phyloP scores from a whole-genome alignment of 2,888 invertebrate genomes.

The Acanthopleura granulata region DNA sequence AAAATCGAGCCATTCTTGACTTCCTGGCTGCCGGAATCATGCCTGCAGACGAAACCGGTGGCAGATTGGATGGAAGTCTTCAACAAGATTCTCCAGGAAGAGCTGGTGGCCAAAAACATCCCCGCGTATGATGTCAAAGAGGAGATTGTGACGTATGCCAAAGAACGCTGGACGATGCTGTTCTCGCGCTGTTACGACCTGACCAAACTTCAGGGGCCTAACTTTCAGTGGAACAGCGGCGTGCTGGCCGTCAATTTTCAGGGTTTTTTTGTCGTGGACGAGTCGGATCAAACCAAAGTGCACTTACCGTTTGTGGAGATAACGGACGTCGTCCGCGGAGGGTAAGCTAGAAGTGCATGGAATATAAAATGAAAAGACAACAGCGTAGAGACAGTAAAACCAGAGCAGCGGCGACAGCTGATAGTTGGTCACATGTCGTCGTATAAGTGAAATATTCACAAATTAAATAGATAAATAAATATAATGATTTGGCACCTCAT shows the following conservation, averaged over 20 bases:
- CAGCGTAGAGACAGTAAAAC: no score
- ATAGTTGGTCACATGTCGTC: no score
- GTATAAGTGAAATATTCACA: no score
- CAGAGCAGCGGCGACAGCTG: no score
- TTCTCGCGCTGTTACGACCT: constrained; percentile 60
- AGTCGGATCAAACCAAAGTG: constrained; percentile 47
- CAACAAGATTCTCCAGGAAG: neutral
- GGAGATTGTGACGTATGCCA: constrained; percentile 53
- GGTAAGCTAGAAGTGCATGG: constrained; percentile 30
- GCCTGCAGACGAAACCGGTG: constrained; percentile 28
- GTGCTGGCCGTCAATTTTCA: constrained; percentile 53
- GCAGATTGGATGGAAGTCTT: constrained; percentile 20
- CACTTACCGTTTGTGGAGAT: constrained; percentile 50
- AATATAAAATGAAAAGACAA: no score
- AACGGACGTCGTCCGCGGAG: constrained; percentile 38
- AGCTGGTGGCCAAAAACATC: neutral
- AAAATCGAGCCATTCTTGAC: constrained; percentile 48
- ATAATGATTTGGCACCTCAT: no score
- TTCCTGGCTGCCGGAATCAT: constrained; percentile 48
- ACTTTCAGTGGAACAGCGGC: constrained; percentile 36
- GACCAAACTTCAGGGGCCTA: constrained; percentile 40
- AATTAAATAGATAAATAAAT: no score
- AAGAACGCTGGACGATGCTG: constrained; percentile 50
- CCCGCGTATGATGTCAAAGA: constrained; percentile 31
- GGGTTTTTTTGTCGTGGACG: constrained; percentile 53